Conservation (phyloP, 2,888 invertebrate species). For the Conomelus anceps region DNA sequence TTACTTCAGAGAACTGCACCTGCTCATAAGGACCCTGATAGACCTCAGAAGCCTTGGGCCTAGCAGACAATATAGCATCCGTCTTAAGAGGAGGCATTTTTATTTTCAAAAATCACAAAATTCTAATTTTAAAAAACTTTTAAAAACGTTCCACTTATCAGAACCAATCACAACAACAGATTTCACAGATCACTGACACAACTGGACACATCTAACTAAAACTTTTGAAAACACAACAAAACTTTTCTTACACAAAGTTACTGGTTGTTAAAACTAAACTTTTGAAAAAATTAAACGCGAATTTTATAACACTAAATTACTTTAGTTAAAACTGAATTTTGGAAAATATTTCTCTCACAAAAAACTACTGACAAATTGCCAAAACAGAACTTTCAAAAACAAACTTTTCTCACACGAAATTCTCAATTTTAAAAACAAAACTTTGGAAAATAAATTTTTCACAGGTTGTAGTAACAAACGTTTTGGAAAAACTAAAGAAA, state of each 20-base stretch:
- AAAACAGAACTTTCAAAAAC: too few species aligned
- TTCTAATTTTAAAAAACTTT: too few species aligned
- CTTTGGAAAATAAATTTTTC: background rate
- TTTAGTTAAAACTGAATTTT: too few species aligned
- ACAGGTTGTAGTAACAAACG: background rate
- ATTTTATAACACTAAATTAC: too few species aligned
- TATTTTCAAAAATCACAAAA: background rate
- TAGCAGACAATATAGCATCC: background rate
- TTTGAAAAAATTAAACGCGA: too few species aligned
- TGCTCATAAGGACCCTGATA: background rate
- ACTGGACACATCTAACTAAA: background rate
- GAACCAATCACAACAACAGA: too few species aligned
- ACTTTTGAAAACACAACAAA: background rate
- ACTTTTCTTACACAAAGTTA: background rate
- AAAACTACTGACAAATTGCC: too few species aligned
- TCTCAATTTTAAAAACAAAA: background rate
- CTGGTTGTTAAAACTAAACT: background rate
- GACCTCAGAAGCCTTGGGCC: background rate
- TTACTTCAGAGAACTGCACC: background rate
- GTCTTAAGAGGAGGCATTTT: background rate
- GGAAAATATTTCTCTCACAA: too few species aligned
- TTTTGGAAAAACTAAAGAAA: background rate
- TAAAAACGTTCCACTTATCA: background rate
- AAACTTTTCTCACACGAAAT: background rate
- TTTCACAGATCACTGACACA: background rate